These are phyloP conservation scores for Redunca redunca DNA, from an alignment of 2,113 vertebrate genomes.

Conservation along the genomic window DNA sequence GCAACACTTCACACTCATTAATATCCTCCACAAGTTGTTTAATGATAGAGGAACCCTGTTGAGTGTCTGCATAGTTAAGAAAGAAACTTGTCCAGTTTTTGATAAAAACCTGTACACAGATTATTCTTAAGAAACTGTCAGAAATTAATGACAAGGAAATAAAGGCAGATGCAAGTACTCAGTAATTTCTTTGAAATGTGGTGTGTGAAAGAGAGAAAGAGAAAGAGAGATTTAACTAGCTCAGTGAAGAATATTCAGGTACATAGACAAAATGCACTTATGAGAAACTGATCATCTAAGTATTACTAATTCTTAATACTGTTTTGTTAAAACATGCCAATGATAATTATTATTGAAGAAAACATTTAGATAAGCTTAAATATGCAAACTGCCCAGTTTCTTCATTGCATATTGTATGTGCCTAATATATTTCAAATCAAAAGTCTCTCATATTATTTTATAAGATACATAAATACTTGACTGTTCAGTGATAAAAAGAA, in stretches of 20 bases:
- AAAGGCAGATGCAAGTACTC: slow-evolving; percentile 19
- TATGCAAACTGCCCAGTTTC: not conserved
- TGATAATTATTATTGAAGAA: not conserved
- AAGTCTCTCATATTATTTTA: not conserved
- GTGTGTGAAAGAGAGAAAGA: not conserved
- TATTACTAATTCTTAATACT: not conserved
- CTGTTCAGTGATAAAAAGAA: not conserved
- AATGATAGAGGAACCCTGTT: not conserved
- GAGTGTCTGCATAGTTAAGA: slow-evolving; percentile 38
- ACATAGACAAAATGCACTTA: not conserved
- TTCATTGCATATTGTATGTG: not conserved
- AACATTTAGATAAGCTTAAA: not conserved
- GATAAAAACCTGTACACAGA: slow-evolving; percentile 43
- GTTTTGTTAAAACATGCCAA: not conserved
- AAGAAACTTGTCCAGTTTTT: slow-evolving; percentile 51
- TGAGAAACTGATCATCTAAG: not conserved
- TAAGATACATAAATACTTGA: not conserved
- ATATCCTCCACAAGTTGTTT: slow-evolving; percentile 46
- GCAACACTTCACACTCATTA: slow-evolving; percentile 57
- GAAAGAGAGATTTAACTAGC: not conserved
- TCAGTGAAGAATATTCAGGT: not conserved
- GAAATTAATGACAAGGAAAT: slow-evolving; percentile 68
- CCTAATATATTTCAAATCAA: not conserved
- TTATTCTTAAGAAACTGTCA: slow-evolving; percentile 58
- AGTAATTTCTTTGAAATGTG: slow-evolving; percentile 46